Base-by-base conservation (phyloP, 2,113 vertebrate species). In the Zosterops japonicus region DNA sequence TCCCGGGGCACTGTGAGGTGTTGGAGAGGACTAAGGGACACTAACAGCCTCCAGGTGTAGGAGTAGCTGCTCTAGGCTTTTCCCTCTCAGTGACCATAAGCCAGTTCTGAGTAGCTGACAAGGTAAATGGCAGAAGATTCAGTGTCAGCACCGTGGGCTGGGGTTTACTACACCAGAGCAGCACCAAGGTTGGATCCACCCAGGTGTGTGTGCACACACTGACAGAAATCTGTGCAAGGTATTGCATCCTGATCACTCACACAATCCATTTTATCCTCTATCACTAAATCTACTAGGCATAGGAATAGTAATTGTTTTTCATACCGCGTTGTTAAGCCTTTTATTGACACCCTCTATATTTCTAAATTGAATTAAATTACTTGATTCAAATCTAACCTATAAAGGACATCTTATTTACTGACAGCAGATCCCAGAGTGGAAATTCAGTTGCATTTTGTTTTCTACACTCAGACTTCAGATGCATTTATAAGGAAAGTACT, bases 401-500 rank as follows among this genome's bases (percentile, higher is more conserved):
- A 42, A 70, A 93, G 91, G 81, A 49, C 69, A 53, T 72, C 57
- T 82, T 49, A 42, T 56, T 60, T 69, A 75, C 70, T 77, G 69
- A 93, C 59, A 83, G 25, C 77, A 84, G 85, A 83, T 72, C 46
- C 86, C 75, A n/a, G 74, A 82, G 56, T 65, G 57, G 78, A 90
- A 89, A 87, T 72, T 79, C 83, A 71, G 75, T 83, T 83, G 61
- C 22, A 18, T 97, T 95, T 94, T 91, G 49, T 55, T 96, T 92
- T 95, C 83, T 84, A 89, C 39, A 71, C 56, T 91, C 35, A 72
- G 75, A 89, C 68, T 80, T 85, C 6, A 9, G 77, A 90, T 95
- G 91, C 85, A 88, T 98, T 97, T 94, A 53, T 94, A 92, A 97
- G 77, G 91, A 96, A 97, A 96, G 86, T 84, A 95, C 47, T 85